phyloP scores from a whole-genome alignment of 23 tunicate genomes.

The Clavelina lepadiformis region DNA sequence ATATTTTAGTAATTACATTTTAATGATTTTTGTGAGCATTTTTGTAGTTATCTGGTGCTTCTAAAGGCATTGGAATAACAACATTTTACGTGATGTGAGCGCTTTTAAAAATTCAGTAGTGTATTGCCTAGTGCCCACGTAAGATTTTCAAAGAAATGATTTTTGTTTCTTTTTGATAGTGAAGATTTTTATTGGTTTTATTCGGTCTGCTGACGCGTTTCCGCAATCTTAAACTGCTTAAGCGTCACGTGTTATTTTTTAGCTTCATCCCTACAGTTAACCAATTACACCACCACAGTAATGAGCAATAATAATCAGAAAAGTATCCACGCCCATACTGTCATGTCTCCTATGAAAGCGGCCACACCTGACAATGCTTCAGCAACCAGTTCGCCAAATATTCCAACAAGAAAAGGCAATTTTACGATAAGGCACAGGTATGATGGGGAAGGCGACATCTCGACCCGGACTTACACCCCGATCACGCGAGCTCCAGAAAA shows the following conservation, averaged over 20 bases:
- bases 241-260: neutral
- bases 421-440: conserved; percentile 36
- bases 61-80: no score
- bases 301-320: conserved; percentile 2
- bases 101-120: no score
- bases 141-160: no score
- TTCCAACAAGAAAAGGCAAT: conserved; percentile 43
- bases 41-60: no score
- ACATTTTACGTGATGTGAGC: no score
- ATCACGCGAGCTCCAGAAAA: conserved; percentile 3
- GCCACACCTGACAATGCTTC: conserved; percentile 15
- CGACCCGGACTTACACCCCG: conserved; percentile 1
- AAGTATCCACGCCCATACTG: neutral
- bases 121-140: no score
- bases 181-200: no score
- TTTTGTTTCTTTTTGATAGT: no score
- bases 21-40: no score
- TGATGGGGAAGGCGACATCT: conserved; percentile 18
- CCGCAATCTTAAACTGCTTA: no score
- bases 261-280: neutral
- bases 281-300: conserved; percentile 5
- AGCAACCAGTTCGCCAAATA: conserved; percentile 15
- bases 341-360: conserved; percentile 26
- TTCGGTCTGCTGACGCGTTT: no score
- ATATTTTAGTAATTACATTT: no score